A percentile compares a stretch with the other conserved stretches of the same genome.
Conservation (phyloP, 2,113 vertebrate species). For the Anhinga anhinga region DNA sequence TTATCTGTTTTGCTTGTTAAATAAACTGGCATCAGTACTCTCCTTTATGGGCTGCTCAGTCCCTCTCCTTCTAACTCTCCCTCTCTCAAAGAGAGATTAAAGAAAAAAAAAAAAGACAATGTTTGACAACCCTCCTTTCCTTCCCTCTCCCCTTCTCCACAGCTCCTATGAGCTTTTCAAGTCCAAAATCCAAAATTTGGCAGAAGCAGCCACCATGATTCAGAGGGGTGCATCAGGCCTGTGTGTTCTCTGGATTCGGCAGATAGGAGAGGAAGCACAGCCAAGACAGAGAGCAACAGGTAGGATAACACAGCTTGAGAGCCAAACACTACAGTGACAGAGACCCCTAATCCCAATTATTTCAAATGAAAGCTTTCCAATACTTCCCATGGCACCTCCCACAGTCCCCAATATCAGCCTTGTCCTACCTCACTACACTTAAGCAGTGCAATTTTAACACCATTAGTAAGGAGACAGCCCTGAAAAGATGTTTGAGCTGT, state of each 20-base stretch:
- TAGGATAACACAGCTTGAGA: not conserved
- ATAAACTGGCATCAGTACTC: constrained; percentile 33
- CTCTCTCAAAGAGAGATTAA: not conserved
- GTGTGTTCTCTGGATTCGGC: not conserved
- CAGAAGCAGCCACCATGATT: not conserved
- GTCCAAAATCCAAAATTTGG: not conserved
- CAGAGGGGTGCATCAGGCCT: not conserved
- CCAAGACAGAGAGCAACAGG: not conserved
- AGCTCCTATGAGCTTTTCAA: not conserved
- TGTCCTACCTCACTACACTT: not conserved
- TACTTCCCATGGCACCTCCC: not conserved
- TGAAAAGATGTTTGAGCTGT: not conserved
- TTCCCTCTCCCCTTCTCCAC: not conserved
- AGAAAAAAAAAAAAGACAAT: not conserved
- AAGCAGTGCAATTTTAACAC: not conserved
- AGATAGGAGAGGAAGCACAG: not conserved
- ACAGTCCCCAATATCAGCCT: not conserved
- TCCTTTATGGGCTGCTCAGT: not conserved
- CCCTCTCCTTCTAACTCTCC: not conserved
- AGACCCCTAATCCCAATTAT: not conserved
- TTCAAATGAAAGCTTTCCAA: not conserved
- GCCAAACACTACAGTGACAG: not conserved
- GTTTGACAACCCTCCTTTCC: not conserved
- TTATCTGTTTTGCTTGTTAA: constrained; percentile 66
- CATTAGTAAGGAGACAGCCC: not conserved